A percentile compares a stretch with the other conserved stretches of the same genome.
phyloP scores from a whole-genome alignment of 2,797 vertebrate species.

The Florisuga fusca region DNA sequence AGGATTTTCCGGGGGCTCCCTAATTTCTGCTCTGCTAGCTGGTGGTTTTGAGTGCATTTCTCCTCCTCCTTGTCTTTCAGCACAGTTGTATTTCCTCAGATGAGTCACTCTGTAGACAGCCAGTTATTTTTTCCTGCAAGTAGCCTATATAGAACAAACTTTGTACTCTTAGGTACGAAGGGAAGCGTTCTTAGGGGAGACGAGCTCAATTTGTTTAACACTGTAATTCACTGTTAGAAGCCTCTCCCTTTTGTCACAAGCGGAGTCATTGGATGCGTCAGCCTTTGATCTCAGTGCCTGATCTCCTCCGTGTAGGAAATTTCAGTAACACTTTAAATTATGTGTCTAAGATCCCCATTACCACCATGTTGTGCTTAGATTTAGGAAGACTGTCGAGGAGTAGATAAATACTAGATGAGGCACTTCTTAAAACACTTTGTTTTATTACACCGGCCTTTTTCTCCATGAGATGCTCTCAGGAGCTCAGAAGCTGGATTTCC shows the following conservation, averaged over 20 bases:
- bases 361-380: not conserved
- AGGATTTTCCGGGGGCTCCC: not conserved
- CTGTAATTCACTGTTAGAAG: slow-evolving; percentile 36
- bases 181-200: slow-evolving; percentile 60
- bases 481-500: not conserved
- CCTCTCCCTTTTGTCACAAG: slow-evolving; percentile 64
- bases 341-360: slow-evolving; percentile 32
- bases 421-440: not conserved
- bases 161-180: slow-evolving; percentile 44
- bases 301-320: slow-evolving; percentile 26
- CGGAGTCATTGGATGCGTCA: slow-evolving; percentile 53
- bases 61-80: slow-evolving; percentile 44
- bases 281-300: slow-evolving; percentile 62
- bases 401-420: slow-evolving; percentile 57
- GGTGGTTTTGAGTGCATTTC: not conserved
- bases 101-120: slow-evolving; percentile 58
- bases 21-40: not conserved
- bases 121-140: slow-evolving; percentile 39
- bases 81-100: not conserved
- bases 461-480: not conserved
- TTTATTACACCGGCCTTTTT: slow-evolving; percentile 29
- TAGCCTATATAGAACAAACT: slow-evolving; percentile 55
- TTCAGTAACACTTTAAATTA: slow-evolving; percentile 26
- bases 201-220: slow-evolving; percentile 67
- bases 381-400: slow-evolving; percentile 46